A percentile compares a stretch with the other conserved stretches of the same genome.
Evolutionary conservation across 2,888 invertebrate species (phyloP).

Genomic region (Oligia latruncula): DNA sequence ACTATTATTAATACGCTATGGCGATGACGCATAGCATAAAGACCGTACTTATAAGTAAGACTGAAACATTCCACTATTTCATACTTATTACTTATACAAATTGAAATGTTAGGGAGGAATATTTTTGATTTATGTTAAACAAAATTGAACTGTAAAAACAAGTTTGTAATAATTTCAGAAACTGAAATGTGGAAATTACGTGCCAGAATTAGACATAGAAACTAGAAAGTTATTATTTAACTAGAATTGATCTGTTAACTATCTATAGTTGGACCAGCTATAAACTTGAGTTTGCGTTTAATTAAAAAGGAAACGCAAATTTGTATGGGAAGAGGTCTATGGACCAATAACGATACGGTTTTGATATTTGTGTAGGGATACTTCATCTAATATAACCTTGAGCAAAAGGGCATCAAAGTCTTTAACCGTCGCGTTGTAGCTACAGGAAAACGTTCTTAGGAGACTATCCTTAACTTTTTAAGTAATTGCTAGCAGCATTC

Average conservation of each 20-base stretch:
- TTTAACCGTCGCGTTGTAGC: background rate
- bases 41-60: slow-evolving; percentile 83
- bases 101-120: slow-evolving; percentile 39
- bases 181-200: slow-evolving; percentile 63
- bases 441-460: background rate
- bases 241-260: slow-evolving; percentile 60
- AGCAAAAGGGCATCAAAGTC: background rate
- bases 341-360: background rate
- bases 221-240: slow-evolving; percentile 35
- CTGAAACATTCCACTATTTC: slow-evolving; percentile 84
- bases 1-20: slow-evolving; percentile 48
- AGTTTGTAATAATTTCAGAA: slow-evolving; percentile 39
- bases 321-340: background rate
- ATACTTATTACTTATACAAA: slow-evolving; percentile 56
- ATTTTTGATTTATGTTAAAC: slow-evolving; percentile 29
- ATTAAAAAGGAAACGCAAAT: slow-evolving; percentile 13
- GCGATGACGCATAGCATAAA: slow-evolving; percentile 60
- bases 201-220: slow-evolving; percentile 71
- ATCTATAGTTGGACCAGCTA: slow-evolving; percentile 56
- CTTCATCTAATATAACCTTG: background rate
- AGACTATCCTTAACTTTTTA: background rate
- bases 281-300: slow-evolving; percentile 53
- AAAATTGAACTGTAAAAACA: slow-evolving; percentile 42
- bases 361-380: background rate
- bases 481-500: background rate